Base-by-base conservation (phyloP, 2,888 invertebrate species). In the Rhimphoctona megacephalus region DNA sequence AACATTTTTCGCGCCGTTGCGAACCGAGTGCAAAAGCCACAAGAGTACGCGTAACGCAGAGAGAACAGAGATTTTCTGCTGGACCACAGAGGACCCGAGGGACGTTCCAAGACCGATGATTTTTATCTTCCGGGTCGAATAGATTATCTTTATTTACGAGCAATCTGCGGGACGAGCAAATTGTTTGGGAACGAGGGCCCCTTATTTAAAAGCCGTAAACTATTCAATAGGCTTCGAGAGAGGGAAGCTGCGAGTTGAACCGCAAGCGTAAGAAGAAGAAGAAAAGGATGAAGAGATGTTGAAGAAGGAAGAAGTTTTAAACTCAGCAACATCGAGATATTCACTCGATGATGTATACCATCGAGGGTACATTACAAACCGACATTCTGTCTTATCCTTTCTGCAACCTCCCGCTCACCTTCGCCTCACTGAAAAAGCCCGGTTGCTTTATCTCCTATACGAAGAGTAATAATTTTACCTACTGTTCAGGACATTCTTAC, bases 91-190 rank as follows among this genome's bases (percentile, higher is more conserved):
- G 77, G 82, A 85, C 82, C 79, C 69, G 82, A 76, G 81, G 81
- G 77, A 85, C 86, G 83, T 81, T 78, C 86, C 85, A 74, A 69
- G 86, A 87, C 89, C 91, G 90, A 78, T 87, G 86, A 94, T 93
- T 94, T 94, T 94, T 94, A 94, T 93, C 93, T 94, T 94, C 93
- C 93, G 93, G 92, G 93, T 94, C 90, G 93, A 94, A 94, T 93
- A 93, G 94, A 94, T 94, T 94, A 94, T 94, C 94, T 92, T 94
- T 94, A 94, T 94, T 94, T 94, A 94, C 93, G 94, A 94, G 93
- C 94, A 93, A 94, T 94, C 93, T 92, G 91, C 90, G 92, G 91
- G 91, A 91, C 90, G 92, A 90, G 92, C 91, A 93, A 94, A 94
- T 94, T 94, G 93, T 94, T 94, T 94, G 93, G 92, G 93, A 93